Evolutionary conservation across 2,888 invertebrate genomes (phyloP), one percentile per base, ranked within the genome.

Genomic region (Brenthis hecate): DNA sequence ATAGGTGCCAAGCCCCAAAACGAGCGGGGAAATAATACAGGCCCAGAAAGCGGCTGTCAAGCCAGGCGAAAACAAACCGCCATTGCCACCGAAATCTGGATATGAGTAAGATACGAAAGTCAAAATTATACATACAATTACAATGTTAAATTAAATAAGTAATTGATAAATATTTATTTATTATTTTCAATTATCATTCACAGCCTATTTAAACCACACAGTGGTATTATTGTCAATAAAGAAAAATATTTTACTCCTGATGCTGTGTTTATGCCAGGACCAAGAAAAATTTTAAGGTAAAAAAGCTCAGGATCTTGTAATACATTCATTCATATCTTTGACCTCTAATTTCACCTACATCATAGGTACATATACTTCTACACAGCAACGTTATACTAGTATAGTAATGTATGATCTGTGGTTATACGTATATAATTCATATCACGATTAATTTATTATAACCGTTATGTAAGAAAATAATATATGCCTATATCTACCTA

Each of bases 121-220:
- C 23, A 23, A 43, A 47, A 48, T 58, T 48, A 14, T 50, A 60
- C n/a, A 48, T 28, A 58, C 8, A 48, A 47, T 14, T n/a, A 19
- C 16, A 47, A 8, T 58, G 6, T 28, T 55, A 28, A 55, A 32
- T 55, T n/a, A 5, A n/a, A 13, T 54, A 19, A 19, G 19, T 19
- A 54, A 11, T 54, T 11, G 11, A 11, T 13, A 13, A 19, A 54
- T 54, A 54, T 23, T 54, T 11, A 23, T 13, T 54, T 19, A 1
- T 13, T 13, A 19, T 3, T 5, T 19, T 54, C 19, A 23, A 43
- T 57, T 58, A 5, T 58, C 43, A 36, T 48, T 89, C 87, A 70
- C 83, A 92, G 92, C 0, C 74, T 91, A 51, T 87, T 80, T 72
- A 85, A 83, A 74, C 88, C 92, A 2, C 91, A 91, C 73, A 92